These are phyloP conservation scores for Falco rusticolus DNA, from an alignment of 2,797 vertebrate genomes.

Conservation along the genomic window DNA sequence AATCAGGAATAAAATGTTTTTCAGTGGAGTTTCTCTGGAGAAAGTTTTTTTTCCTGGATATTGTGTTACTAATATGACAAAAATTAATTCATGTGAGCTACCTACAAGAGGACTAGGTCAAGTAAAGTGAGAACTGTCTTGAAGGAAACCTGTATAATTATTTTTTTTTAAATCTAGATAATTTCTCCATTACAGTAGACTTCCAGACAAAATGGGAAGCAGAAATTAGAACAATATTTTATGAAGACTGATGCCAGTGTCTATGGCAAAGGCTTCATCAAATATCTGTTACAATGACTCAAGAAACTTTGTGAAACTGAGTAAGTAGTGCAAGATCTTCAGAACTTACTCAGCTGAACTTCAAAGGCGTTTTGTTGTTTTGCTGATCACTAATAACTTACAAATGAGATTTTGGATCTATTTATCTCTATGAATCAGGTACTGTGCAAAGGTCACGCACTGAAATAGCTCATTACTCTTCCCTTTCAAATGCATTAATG, in stretches of 20 bases:
- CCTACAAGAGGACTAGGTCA: neutral
- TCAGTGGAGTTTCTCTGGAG: neutral
- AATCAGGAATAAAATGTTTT: neutral
- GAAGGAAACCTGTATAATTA: neutral
- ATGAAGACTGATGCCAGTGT: neutral
- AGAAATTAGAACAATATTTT: neutral
- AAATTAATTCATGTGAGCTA: neutral
- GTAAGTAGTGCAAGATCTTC: neutral
- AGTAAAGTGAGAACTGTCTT: neutral
- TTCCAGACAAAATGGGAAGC: neutral
- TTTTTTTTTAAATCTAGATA: neutral
- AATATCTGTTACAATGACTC: neutral
- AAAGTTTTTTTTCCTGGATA: neutral
- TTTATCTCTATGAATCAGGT: slow-evolving; percentile 66
- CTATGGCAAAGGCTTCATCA: neutral
- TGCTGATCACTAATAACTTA: neutral
- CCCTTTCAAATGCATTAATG: slow-evolving; percentile 34
- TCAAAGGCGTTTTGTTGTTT: neutral
- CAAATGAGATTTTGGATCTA: slow-evolving; percentile 13
- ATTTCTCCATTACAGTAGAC: neutral
- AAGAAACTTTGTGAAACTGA: neutral
- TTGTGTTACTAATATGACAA: neutral
- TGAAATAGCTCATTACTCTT: slow-evolving; percentile 31
- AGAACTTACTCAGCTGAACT: neutral
- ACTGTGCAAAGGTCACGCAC: slow-evolving; percentile 24